phyloP scores from a whole-genome alignment of 2,113 vertebrate genomes.

The Carassius auratus region DNA sequence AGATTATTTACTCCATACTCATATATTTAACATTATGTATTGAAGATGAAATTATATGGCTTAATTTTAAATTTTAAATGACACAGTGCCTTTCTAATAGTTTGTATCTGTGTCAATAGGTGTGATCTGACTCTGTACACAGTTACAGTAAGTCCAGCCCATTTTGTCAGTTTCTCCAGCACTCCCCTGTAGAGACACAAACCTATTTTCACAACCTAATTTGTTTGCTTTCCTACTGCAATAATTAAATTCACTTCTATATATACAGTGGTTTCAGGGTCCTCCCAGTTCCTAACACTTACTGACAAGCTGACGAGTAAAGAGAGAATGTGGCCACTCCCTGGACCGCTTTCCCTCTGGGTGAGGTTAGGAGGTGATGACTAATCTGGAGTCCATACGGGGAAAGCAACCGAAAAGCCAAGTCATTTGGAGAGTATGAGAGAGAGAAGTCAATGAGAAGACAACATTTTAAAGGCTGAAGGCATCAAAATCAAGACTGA shows the following conservation, averaged over 20 bases:
- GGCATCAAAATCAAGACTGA: background rate
- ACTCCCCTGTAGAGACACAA: background rate
- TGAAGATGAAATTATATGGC: background rate
- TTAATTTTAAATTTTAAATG: background rate
- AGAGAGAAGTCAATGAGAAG: background rate
- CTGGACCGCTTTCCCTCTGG: background rate
- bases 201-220: background rate
- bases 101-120: background rate
- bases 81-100: background rate
- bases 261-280: background rate
- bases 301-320: conserved; percentile 38
- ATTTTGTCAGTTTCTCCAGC: background rate
- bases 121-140: background rate
- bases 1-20: too few relatives aligned
- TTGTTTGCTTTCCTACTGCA: background rate
- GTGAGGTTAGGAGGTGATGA: background rate
- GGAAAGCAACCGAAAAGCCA: background rate
- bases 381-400: background rate
- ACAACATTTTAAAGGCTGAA: background rate
- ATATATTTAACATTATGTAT: too few relatives aligned
- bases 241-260: background rate
- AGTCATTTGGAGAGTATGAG: background rate
- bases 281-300: conserved; percentile 31
- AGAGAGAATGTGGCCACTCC: conserved; percentile 15
- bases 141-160: background rate